Evolutionary conservation across 1,140 invertebrate species (phyloP), one percentile per base, ranked within the genome.

Genomic region (Melanaphis sacchari): DNA sequence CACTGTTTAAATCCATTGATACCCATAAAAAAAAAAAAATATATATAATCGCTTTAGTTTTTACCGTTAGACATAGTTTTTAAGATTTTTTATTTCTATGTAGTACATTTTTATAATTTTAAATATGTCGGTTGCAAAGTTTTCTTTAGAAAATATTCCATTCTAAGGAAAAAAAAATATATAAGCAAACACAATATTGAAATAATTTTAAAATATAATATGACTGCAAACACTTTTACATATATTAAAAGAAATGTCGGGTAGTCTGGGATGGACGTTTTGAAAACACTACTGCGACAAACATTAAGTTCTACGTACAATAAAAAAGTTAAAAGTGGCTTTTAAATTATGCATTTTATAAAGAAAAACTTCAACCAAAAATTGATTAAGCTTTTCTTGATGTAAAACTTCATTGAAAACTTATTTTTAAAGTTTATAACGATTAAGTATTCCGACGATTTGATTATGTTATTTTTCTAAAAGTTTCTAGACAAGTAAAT

Each of bases 201-300:
- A 84, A 40, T 82, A 82, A 82, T 82, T 38, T 38, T 82, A 82
- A 82, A 82, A 82, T 82, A 84, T 84, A 84, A 36, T 40, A 43
- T n/a, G 43, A 15, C 43, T 49, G 18, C n/a, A 46, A 49, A 88
- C 85, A n/a, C 43, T 88, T 88, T 36, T 46, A 49, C n/a, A n/a
- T 36, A 24, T 89, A 89, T 49, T 89, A 38, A 49, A 52, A 38
- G 22, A 49, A n/a, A 36, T 52, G 46, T 24, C 5, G 49, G 36
- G 22, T 38, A 54, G 88, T 89, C 88, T 89, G 88, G 49, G 54
- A 52, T 40, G 89, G 89, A 90, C 89, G 40, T 90, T 66, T 89
- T 22, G 36, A 40, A 52, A 89, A 89, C n/a, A 89, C 36, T 38
- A 54, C 41, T 26, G 88, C n/a, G 88, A 66, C 38, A 90, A 90